These are phyloP conservation scores for Lasioglossum albipes DNA, from an alignment of 1,140 invertebrate species.

Conservation along the genomic window DNA sequence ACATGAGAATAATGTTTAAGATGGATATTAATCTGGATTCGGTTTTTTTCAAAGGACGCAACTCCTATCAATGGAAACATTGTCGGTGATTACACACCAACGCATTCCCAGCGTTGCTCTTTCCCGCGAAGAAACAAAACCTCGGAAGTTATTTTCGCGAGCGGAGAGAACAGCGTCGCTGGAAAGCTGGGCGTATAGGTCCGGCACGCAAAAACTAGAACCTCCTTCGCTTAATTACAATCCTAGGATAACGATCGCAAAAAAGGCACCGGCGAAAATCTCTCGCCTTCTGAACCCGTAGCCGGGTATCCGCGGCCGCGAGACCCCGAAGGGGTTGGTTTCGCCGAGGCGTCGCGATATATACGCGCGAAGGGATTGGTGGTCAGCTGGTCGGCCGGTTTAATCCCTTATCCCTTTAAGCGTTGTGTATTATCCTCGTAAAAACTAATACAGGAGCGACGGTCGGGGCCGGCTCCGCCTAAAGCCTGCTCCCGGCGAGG, in stretches of 20 bases:
- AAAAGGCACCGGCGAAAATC: background rate
- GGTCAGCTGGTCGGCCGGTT: conserved; percentile 73
- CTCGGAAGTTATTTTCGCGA: too few species aligned
- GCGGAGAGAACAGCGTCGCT: too few species aligned
- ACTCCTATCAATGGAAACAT: too few species aligned
- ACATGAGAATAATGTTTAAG: too few species aligned
- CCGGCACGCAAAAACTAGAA: background rate
- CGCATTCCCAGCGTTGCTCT: too few species aligned
- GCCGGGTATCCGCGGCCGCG: background rate
- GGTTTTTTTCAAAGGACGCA: too few species aligned
- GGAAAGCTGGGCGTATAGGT: too few species aligned
- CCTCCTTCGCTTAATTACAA: background rate
- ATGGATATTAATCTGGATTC: too few species aligned
- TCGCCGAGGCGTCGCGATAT: conserved; percentile 34
- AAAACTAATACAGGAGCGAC: conserved; percentile 78
- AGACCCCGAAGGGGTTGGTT: background rate
- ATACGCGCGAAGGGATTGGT: conserved; percentile 54
- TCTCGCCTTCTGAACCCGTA: background rate
- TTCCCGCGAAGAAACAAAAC: too few species aligned
- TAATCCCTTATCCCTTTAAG: conserved; percentile 80
- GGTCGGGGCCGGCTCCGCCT: conserved; percentile 63
- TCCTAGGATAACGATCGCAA: conserved; percentile 1
- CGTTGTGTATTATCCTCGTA: conserved; percentile 80
- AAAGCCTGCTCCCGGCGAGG: conserved; percentile 71
- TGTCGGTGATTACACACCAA: too few species aligned